Evolutionary conservation across 2,797 vertebrate genomes (phyloP), one percentile per base, ranked within the genome.

Genomic region (Danio albolineatus): DNA sequence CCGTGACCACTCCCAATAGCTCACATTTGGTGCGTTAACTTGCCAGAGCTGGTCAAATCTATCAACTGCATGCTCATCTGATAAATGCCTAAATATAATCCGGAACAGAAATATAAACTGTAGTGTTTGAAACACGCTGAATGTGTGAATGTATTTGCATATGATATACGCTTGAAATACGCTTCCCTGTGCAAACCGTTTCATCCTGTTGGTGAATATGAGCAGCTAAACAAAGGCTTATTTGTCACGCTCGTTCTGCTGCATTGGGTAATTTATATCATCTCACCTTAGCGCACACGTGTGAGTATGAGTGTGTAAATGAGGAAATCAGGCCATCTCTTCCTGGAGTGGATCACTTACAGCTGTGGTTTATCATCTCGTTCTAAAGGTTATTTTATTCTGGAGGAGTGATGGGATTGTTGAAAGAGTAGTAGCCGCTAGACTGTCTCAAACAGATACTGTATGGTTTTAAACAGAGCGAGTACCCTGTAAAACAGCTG

Each of bases 311-410:
- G 14, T 21, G 51, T 56, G 46, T 57, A 3, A 12, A 59, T 72
- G 70, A 81, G 81, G 64, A 83, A 85, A 78, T 74, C 9, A 16
- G 13, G 41, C 4, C 10, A 44, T 70, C 59, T 78, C 74, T 83
- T 81, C 78, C 78, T 81, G 57, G 43, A 78, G 53, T 21, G 39
- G 59, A 67, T 78, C 75, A 80, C 79, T 82, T 69, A 53, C 61
- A 48, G 16, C 43, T 61, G 17, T 28, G 10, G 12, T 70, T 28
- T 41, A 39, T 48, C n/a, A 21, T 73, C 49, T 64, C 21, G 38
- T 69, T 70, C 59, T 66, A 43, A 71, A 59, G 69, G 75, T 79
- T 76, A 83, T 83, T 75, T 36, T 48, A 7, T 14, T 75, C 74
- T 14, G 4, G 16, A 75, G 69, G 44, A 51, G 73, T 75, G 41